phyloP scores from a whole-genome alignment of 2,113 vertebrate genomes.

The Macrotus californicus region DNA sequence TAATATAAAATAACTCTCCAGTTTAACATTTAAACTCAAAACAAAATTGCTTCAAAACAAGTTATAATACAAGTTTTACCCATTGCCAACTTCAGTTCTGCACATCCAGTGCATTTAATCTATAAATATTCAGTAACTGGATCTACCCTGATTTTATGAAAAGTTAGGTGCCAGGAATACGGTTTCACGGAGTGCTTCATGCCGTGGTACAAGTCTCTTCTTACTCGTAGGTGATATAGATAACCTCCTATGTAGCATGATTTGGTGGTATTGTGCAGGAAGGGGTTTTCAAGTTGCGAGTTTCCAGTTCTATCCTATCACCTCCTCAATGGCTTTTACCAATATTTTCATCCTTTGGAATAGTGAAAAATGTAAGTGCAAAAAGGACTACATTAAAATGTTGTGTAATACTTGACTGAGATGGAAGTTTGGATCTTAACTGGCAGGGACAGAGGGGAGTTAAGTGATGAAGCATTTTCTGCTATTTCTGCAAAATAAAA shows the following conservation, averaged over 20 bases:
- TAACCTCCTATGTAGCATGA: not conserved
- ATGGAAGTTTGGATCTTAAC: not conserved
- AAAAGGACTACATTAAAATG: not conserved
- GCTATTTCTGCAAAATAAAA: not conserved
- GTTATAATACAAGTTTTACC: not conserved
- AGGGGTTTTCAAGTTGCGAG: not conserved
- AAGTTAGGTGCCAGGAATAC: not conserved
- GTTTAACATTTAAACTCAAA: slow-evolving; percentile 7
- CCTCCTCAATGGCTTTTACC: not conserved
- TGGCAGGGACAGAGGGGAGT: not conserved
- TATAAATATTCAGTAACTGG: not conserved
- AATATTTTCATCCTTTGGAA: not conserved
- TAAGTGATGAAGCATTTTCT: slow-evolving; percentile 14
- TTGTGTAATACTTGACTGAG: not conserved
- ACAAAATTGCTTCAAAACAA: slow-evolving; percentile 21
- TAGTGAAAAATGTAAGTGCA: slow-evolving; percentile 6
- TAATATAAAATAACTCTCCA: not conserved
- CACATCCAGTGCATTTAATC: not conserved
- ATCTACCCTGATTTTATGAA: not conserved
- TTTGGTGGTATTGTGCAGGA: not conserved
- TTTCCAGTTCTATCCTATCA: not conserved
- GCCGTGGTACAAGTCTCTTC: not conserved
- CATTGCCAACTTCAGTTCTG: not conserved
- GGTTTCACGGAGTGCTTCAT: not conserved
- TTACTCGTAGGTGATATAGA: not conserved